Evolutionary conservation across 2,113 vertebrate genomes (phyloP).

Genomic region (Pteropus alecto): DNA sequence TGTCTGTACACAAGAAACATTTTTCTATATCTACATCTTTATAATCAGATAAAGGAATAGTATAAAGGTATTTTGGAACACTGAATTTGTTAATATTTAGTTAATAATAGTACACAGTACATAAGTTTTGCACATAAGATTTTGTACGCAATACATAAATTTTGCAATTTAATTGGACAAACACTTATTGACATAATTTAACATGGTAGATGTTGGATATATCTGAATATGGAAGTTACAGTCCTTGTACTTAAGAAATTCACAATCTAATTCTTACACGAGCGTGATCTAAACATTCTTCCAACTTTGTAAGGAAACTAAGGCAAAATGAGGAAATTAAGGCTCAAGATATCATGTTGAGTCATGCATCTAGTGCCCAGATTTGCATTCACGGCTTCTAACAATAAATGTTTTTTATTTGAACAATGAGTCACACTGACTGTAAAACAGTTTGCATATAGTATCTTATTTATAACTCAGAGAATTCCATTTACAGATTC

Average conservation of each 20-base stretch:
- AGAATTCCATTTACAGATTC: neutral
- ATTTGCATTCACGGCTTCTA: neutral
- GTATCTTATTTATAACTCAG: neutral
- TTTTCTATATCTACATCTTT: neutral
- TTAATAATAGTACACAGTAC: neutral
- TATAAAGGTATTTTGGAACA: neutral
- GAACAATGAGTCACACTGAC: neutral
- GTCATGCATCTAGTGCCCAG: neutral
- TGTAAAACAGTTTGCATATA: neutral
- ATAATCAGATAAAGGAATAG: neutral
- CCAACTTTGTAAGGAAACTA: neutral
- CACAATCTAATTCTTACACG: neutral
- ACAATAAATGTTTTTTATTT: constrained; percentile 21
- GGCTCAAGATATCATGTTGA: neutral
- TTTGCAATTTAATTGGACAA: neutral
- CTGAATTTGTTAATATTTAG: neutral
- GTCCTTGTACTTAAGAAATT: neutral
- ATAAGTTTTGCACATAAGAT: neutral
- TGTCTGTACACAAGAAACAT: neutral
- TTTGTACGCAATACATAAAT: neutral
- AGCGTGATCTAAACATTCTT: neutral
- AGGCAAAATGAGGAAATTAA: neutral
- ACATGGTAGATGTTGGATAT: neutral
- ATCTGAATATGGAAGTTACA: neutral
- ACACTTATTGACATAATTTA: neutral